Evolutionary conservation across 2,888 invertebrate genomes (phyloP).

Genomic region (Thecocarcelia acutangulata): DNA sequence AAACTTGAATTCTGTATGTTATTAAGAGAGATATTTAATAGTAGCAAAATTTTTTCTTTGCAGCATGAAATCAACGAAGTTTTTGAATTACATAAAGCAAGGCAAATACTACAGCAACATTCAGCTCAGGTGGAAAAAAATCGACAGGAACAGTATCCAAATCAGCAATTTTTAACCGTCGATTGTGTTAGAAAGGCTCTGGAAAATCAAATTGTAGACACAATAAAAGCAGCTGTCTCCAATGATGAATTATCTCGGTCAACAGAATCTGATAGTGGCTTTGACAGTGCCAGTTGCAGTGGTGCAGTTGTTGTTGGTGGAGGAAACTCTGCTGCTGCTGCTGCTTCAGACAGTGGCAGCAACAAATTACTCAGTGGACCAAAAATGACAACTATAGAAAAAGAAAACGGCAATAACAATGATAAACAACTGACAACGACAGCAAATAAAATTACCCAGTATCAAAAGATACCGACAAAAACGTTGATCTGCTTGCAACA

Average conservation of each 20-base stretch:
- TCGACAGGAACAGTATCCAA: conserved; percentile 37
- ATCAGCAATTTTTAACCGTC: conserved; percentile 62
- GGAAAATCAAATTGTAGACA: conserved; percentile 64
- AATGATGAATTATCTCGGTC: conserved; percentile 80
- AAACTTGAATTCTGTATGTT: no score
- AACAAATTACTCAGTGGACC: conserved; percentile 68
- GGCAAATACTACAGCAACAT: conserved; percentile 70
- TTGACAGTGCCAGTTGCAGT: conserved; percentile 73
- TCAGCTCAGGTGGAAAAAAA: conserved; percentile 21
- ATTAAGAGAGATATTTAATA: no score
- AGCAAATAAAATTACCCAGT: conserved; percentile 49
- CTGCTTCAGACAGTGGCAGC: conserved; percentile 59
- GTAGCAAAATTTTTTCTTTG: conserved; percentile 28
- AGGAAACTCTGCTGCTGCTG: conserved; percentile 35
- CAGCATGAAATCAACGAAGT: conserved; percentile 82
- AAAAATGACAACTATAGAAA: conserved; percentile 66
- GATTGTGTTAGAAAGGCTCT: conserved; percentile 62
- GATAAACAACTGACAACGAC: conserved; percentile 59
- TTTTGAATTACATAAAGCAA: conserved; percentile 79
- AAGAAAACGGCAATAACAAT: conserved; percentile 60
- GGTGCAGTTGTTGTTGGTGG: conserved; percentile 40
- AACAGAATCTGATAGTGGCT: conserved; percentile 78
- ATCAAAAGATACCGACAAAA: conserved; percentile 62
- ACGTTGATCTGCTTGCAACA: conserved; percentile 69
- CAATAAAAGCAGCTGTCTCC: conserved; percentile 70